Conservation (phyloP, 2,113 vertebrate genomes). For the Tragulus kanchil region DNA sequence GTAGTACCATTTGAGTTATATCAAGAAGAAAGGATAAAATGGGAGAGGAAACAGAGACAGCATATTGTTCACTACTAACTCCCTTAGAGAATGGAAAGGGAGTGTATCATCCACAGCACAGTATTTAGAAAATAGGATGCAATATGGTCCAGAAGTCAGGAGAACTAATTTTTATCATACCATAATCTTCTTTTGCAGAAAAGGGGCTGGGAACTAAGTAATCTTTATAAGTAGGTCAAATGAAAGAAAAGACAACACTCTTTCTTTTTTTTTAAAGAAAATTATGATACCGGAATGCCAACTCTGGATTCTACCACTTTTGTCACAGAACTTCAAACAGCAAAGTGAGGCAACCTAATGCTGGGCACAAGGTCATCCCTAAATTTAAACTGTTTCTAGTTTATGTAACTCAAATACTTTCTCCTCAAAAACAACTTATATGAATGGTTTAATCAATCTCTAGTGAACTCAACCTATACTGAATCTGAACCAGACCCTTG, state of each 20-base stretch:
- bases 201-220: background rate
- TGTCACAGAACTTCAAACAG: constrained; percentile 7
- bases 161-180: constrained; percentile 34
- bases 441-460: constrained; percentile 9
- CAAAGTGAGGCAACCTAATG: constrained; percentile 51
- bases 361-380: constrained; percentile 29
- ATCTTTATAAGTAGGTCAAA: constrained; percentile 36
- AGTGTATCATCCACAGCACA: background rate
- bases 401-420: constrained; percentile 55
- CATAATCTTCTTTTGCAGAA: constrained; percentile 39
- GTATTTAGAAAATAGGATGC: constrained; percentile 39
- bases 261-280: background rate
- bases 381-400: constrained; percentile 36
- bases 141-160: constrained; percentile 1
- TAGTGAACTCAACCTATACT: background rate
- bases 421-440: constrained; percentile 27
- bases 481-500: constrained; percentile 1
- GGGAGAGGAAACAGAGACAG: constrained; percentile 14
- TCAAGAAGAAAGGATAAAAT: constrained; percentile 33
- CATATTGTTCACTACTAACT: background rate
- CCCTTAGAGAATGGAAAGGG: constrained; percentile 2
- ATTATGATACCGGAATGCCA: background rate
- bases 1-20: constrained; percentile 42
- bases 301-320: constrained; percentile 27
- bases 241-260: constrained; percentile 46